phyloP scores from a whole-genome alignment of 2,113 vertebrate species.

The Holacanthus passer region DNA sequence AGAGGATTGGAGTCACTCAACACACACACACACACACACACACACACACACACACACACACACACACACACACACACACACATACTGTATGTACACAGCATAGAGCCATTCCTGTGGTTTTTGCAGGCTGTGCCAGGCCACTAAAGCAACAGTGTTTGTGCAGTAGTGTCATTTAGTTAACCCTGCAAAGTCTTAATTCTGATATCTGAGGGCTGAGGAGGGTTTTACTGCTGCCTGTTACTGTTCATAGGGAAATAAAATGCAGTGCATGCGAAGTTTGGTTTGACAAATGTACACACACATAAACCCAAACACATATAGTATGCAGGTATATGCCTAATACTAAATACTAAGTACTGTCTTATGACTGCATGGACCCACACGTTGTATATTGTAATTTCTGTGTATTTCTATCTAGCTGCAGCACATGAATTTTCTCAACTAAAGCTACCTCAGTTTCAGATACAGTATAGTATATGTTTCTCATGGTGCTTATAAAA shows the following conservation, averaged over 20 bases:
- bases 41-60: background rate
- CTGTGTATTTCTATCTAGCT: background rate
- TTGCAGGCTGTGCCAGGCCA: conserved; percentile 30
- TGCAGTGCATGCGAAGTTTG: background rate
- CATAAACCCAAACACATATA: background rate
- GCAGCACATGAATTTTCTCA: background rate
- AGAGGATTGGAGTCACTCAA: conserved; percentile 28
- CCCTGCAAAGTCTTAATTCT: conserved; percentile 48
- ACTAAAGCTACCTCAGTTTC: background rate
- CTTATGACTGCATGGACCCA: background rate
- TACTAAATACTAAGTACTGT: background rate
- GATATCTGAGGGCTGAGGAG: conserved; percentile 16
- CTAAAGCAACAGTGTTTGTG: conserved; percentile 52
- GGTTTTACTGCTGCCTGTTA: conserved; percentile 36
- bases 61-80: background rate
- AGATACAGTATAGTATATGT: background rate
- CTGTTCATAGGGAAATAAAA: conserved; percentile 24
- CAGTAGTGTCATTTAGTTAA: conserved; percentile 54
- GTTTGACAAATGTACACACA: background rate
- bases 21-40: background rate
- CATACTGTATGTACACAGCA: conserved; percentile 20
- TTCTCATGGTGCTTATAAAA: background rate
- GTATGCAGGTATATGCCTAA: background rate
- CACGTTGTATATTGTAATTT: background rate
- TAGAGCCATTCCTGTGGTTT: conserved; percentile 32